A percentile compares a stretch with the other conserved stretches of the same genome.
phyloP scores from a whole-genome alignment of 2,113 vertebrate genomes.

The Hemichromis elongatus region DNA sequence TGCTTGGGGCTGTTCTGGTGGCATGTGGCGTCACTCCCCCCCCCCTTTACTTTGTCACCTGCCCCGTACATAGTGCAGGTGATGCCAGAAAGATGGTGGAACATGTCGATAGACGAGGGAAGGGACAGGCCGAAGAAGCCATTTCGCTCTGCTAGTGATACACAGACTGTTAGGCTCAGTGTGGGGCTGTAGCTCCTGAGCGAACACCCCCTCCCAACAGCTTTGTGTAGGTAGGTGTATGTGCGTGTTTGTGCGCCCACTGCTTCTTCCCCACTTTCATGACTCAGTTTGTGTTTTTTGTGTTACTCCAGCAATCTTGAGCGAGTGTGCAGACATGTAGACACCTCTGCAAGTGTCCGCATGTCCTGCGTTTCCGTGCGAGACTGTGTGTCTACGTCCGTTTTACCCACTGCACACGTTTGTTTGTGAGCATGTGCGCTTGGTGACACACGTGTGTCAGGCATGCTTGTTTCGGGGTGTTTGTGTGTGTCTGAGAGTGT shows the following conservation, averaged over 20 bases:
- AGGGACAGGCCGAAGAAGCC: neutral
- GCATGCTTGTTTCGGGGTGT: constrained; percentile 22
- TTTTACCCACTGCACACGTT: neutral
- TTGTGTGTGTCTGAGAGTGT: constrained; percentile 76
- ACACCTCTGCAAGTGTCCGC: neutral
- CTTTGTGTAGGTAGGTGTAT: neutral
- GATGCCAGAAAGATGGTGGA: neutral
- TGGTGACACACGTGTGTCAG: constrained; percentile 11
- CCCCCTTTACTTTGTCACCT: neutral
- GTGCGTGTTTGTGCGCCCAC: neutral
- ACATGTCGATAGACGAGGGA: neutral
- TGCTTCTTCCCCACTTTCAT: neutral
- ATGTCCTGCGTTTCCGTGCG: neutral
- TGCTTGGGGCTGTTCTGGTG: neutral
- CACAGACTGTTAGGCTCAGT: constrained; percentile 71
- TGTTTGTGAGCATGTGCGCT: neutral
- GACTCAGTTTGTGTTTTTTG: neutral
- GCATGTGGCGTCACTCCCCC: neutral
- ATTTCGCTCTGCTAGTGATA: constrained; percentile 49
- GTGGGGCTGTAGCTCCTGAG: constrained; percentile 74
- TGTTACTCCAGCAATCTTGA: neutral
- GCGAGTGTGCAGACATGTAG: constrained; percentile 62
- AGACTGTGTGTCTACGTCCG: neutral
- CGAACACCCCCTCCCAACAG: constrained; percentile 27
- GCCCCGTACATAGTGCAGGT: constrained; percentile 47